Base-by-base conservation (phyloP, 92 coral and sea anemone species). In the Montipora capitata region DNA sequence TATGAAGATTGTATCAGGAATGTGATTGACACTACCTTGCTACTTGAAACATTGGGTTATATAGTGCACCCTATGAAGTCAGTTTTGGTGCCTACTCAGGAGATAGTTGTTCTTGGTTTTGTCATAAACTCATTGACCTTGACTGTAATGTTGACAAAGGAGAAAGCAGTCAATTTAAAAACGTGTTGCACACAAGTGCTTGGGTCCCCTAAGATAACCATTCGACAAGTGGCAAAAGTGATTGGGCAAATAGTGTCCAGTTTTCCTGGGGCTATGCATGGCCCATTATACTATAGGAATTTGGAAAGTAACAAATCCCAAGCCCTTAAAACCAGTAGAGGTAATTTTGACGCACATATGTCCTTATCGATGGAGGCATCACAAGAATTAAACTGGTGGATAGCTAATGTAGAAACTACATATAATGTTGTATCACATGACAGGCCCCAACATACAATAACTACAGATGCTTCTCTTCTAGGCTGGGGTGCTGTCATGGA, bases 311-410 rank as follows among this genome's bases (percentile, higher is more conserved):
- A 20, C 92, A 92, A 44, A 44, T 44, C 51, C 51, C 51, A 44
- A 7, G 51, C 51, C 51, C 2, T 44, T 17, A 88, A 92, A 84
- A 6, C 79, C 40, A 18, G 27, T 18, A 88, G 78, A 48, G 87
- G 95, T 13, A 65, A 83, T 58, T 88, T 58, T 82, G 90, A 83
- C 56, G 74, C 51, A 2, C 13, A 38, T 9, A 88, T 92, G 89
- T 42, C 74, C 8, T 76, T 84, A n/a, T 88, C 95, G n/a, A 10
- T 40, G 5, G 13, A 16, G 70, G 92, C 84, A 0, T 76, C 54
- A 62, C 0, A 41, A 7, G 95, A 92, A 16, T 63, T 92, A 14
- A 61, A 27, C 5, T 84, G 93, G 89, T 92, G 92, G 92, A 57
- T 73, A 56, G 56, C 56, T 17, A 87, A 86, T 40, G 18, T 76